phyloP scores from a whole-genome alignment of 64 coral and sea anemone genomes.

The Pachyseris speciosa region DNA sequence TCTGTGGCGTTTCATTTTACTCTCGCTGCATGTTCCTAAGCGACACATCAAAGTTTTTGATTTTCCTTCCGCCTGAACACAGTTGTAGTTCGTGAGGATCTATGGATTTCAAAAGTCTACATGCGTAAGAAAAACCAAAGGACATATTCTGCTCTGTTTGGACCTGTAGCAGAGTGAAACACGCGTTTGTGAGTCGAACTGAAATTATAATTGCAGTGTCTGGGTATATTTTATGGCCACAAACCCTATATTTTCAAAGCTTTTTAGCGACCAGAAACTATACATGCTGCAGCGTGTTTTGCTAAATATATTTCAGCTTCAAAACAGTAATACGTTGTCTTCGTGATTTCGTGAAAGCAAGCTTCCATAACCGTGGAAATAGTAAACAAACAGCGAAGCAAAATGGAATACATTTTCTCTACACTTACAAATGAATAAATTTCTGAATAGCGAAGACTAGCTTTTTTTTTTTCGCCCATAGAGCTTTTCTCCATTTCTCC shows the following conservation, averaged over 20 bases:
- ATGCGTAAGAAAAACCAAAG: not conserved
- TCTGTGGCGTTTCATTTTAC: not conserved
- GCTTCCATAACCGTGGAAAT: not conserved
- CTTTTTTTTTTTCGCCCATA: not conserved
- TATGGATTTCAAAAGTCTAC: not conserved
- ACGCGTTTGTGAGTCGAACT: not conserved
- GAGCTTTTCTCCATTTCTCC: not conserved
- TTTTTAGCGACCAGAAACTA: not conserved
- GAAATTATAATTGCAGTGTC: not conserved
- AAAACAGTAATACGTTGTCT: not conserved
- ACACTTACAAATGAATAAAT: conserved; percentile 16
- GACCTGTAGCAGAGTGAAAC: not conserved
- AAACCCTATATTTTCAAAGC: not conserved
- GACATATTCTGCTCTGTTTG: not conserved
- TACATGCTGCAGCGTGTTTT: not conserved
- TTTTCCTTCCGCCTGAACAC: not conserved
- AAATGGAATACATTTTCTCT: conserved; percentile 49
- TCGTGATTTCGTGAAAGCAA: not conserved
- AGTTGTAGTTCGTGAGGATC: not conserved
- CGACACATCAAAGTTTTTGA: not conserved
- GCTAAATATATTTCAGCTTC: not conserved
- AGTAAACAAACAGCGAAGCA: conserved; percentile 31
- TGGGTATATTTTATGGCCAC: not conserved
- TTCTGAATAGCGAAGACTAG: not conserved
- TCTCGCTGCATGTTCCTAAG: not conserved